Evolutionary conservation across 1,140 invertebrate genomes (phyloP), one percentile per base, ranked within the genome.

Genomic region (Papilio machaon): DNA sequence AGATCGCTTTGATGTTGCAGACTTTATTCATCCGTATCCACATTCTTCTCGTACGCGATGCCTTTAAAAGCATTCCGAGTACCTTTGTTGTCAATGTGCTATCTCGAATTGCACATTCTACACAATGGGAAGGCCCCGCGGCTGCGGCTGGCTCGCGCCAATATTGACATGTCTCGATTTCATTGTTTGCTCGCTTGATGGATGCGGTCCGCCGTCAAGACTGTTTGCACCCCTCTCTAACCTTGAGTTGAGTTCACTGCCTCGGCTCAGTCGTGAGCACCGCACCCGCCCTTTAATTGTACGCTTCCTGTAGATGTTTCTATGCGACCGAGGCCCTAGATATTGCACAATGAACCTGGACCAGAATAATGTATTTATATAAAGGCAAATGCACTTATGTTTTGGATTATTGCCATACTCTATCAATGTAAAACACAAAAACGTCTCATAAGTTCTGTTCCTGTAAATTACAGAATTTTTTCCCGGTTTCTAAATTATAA

Each of bases 241-340:
- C 90, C 91, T 92, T 91, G 90, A 80, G 74, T 73, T 23, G 87
- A 83, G 91, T 90, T 92, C 91, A 90, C 60, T 89, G 89, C 91
- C 90, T 88, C 79, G 83, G 75, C 78, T 79, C 64, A 64, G 60
- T 85, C 81, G 85, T 81, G 83, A 84, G 84, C 82, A 87, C 86
- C 84, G 79, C 83, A 83, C 74, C 81, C 81, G 82, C 80, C 73
- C 76, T 89, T 85, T 87, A 90, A 89, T 89, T 89, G 87, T 88
- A 81, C 84, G 84, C 83, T 91, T 92, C 91, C 91, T 90, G 87
- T 81, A 85, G 6, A 46, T 88, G 88, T 91, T 92, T 91, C 87
- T 85, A 88, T 89, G 86, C 82, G 83, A 78, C 64, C 82, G 84
- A 88, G 86, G 86, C 89, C 88, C 90, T 88, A 88, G 88, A 89